phyloP scores from a whole-genome alignment of 92 coral and sea anemone genomes.

The Epizoanthus scotinus region DNA sequence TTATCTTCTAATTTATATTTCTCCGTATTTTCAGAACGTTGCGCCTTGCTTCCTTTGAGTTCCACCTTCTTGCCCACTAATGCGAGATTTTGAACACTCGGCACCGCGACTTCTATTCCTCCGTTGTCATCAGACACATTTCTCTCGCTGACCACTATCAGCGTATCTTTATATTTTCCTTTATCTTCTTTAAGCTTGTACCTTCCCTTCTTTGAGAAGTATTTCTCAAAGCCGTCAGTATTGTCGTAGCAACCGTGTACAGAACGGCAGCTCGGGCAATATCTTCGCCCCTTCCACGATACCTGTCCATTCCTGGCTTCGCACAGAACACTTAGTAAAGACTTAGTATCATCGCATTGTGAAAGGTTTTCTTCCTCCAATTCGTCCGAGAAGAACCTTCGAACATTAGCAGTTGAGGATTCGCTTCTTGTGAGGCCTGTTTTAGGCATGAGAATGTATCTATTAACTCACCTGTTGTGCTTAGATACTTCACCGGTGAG shows the following conservation, averaged over 20 bases:
- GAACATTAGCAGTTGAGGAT: neutral
- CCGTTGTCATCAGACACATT: no score
- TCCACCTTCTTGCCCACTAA: neutral
- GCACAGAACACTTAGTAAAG: neutral
- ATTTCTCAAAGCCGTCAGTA: slow-evolving; percentile 12
- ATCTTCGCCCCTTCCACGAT: slow-evolving; percentile 16
- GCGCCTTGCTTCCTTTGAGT: neutral
- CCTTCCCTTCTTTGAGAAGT: neutral
- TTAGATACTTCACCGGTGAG: neutral
- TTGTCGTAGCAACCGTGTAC: slow-evolving; percentile 28
- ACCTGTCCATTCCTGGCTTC: neutral
- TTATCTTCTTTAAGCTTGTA: neutral
- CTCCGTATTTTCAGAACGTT: neutral
- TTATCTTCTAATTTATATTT: neutral
- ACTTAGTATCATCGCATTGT: neutral
- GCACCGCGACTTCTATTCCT: neutral
- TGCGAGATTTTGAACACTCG: neutral
- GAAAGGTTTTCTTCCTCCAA: neutral
- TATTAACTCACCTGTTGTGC: neutral
- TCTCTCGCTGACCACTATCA: neutral
- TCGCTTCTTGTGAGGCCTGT: neutral
- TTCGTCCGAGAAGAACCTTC: neutral
- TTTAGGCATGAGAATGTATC: neutral
- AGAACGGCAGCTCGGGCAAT: slow-evolving; percentile 21
- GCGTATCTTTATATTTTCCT: neutral